phyloP scores from a whole-genome alignment of 2,888 invertebrate genomes.

The Drosophila stalkeri region DNA sequence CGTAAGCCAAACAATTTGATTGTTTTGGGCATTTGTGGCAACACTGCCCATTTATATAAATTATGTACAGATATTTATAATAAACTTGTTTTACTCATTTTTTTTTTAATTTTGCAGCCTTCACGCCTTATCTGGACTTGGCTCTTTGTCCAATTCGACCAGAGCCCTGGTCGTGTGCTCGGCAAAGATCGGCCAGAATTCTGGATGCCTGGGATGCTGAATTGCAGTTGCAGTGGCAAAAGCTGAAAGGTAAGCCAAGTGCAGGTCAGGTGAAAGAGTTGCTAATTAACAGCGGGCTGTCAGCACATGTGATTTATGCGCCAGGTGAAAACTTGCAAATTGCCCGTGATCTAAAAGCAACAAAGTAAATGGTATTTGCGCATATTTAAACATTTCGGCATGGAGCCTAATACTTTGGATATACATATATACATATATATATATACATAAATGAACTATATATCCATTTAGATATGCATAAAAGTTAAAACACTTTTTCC shows the following conservation, averaged over 20 bases:
- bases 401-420: background rate
- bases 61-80: background rate
- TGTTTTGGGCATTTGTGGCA: constrained; percentile 19
- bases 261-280: constrained; percentile 31
- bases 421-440: no score
- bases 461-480: background rate
- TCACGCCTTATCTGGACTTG: constrained; percentile 86
- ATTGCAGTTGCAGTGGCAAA: constrained; percentile 81
- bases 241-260: constrained; percentile 82
- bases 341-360: background rate
- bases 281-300: constrained; percentile 31
- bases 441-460: background rate
- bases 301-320: constrained; percentile 29
- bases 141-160: constrained; percentile 86
- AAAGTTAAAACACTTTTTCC: background rate
- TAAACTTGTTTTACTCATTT: background rate
- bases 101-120: constrained; percentile 69
- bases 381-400: background rate
- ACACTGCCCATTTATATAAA: background rate
- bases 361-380: constrained; percentile 10
- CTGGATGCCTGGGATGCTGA: constrained; percentile 84
- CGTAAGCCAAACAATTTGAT: constrained; percentile 7
- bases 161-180: constrained; percentile 87
- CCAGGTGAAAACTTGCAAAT: constrained; percentile 56
- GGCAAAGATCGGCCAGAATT: constrained; percentile 86